Evolutionary conservation across 2,888 invertebrate genomes (phyloP).

Genomic region (Drosophila aldrichi): DNA sequence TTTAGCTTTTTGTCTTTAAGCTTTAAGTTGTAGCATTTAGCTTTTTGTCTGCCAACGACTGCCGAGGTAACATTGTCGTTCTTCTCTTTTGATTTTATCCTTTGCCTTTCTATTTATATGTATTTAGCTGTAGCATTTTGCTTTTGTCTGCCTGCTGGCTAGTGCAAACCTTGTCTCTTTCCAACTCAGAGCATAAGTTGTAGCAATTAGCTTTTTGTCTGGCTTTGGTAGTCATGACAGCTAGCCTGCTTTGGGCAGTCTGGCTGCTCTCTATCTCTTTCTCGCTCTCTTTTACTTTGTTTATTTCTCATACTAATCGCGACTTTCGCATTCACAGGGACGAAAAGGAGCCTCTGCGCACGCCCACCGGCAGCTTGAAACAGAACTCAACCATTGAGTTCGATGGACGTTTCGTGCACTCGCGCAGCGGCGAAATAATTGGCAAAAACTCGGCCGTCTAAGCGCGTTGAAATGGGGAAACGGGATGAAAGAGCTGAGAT

Average conservation of each 20-base stretch:
- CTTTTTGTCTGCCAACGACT: background rate
- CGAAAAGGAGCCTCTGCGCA: constrained; percentile 92
- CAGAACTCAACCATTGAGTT: constrained; percentile 93
- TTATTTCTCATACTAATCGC: constrained; percentile 1
- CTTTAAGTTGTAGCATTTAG: constrained; percentile 20
- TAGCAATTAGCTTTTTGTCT: background rate
- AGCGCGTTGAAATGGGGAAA: constrained; percentile 29
- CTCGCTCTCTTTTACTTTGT: background rate
- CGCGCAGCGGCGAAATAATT: constrained; percentile 93
- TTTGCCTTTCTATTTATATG: background rate
- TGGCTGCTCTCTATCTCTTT: background rate
- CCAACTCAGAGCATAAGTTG: no score
- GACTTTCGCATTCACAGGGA: constrained; percentile 86
- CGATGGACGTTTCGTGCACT: constrained; percentile 92
- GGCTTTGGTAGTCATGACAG: background rate
- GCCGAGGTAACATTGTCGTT: background rate
- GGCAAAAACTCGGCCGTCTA: constrained; percentile 95
- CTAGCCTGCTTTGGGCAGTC: background rate
- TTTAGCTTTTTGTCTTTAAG: constrained; percentile 19
- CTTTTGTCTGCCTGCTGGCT: background rate
- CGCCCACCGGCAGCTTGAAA: constrained; percentile 88
- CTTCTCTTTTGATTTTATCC: background rate
- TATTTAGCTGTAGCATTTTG: background rate
- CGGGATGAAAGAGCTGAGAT: background rate
- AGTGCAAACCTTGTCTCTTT: background rate